Percentiles rank a stretch among this genome's conserved stretches.
Evolutionary conservation across 2,888 invertebrate species (phyloP).

Genomic region (Emmelina monodactyla): DNA sequence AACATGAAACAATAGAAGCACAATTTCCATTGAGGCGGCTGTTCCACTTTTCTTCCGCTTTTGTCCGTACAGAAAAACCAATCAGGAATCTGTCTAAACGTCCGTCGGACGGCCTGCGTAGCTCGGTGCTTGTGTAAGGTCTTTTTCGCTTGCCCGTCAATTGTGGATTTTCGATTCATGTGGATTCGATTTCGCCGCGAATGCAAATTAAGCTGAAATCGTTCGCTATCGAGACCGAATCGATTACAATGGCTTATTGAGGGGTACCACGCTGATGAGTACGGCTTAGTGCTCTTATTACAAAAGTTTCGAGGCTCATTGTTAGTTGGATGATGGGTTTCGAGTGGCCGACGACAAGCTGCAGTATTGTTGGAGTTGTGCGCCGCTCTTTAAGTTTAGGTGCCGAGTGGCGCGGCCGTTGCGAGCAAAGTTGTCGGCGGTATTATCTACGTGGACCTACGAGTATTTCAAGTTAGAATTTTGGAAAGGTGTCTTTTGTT

Average conservation of each 20-base stretch:
- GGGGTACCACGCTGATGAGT: neutral
- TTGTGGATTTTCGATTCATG: neutral
- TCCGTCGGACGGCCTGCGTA: constrained; percentile 6
- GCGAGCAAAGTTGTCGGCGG: too few relatives aligned
- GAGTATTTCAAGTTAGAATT: too few relatives aligned
- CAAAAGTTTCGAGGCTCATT: constrained; percentile 1
- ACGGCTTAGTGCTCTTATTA: neutral
- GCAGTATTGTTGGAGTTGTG: neutral
- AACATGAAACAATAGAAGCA: constrained; percentile 27
- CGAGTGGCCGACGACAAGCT: neutral
- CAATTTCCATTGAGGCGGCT: constrained; percentile 31
- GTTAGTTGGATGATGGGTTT: neutral
- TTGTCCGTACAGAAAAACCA: constrained; percentile 6
- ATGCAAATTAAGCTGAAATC: constrained; percentile 6
- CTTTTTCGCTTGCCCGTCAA: constrained; percentile 4
- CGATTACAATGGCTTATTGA: constrained; percentile 1
- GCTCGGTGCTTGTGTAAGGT: neutral
- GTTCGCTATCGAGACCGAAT: neutral
- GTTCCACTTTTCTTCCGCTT: constrained; percentile 2
- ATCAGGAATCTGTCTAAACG: constrained; percentile 12
- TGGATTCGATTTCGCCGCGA: constrained; percentile 3
- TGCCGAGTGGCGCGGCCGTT: too few relatives aligned
- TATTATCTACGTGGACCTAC: too few relatives aligned
- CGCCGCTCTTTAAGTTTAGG: neutral
- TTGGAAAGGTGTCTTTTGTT: too few relatives aligned